These are phyloP conservation scores for Drosophila lutescens DNA, from an alignment of 2,888 invertebrate species.

Conservation along the genomic window DNA sequence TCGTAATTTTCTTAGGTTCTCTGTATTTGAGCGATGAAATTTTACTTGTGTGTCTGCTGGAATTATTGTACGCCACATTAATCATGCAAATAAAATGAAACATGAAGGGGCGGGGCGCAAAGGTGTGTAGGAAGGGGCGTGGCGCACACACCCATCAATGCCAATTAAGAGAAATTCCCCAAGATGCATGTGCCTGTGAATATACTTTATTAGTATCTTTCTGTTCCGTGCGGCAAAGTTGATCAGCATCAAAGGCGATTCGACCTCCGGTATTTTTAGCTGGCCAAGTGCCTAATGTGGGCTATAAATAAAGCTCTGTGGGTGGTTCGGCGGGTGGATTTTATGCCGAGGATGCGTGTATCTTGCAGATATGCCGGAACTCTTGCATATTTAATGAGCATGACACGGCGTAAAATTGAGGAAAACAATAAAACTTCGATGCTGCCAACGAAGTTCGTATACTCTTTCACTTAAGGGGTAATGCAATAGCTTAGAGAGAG, in stretches of 20 bases:
- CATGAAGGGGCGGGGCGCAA: conserved; percentile 5
- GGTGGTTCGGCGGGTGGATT: conserved; percentile 19
- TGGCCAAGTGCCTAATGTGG: conserved; percentile 43
- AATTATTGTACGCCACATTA: conserved; percentile 35
- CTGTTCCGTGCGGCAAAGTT: conserved; percentile 32
- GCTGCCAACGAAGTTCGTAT: background rate
- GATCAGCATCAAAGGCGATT: conserved; percentile 47
- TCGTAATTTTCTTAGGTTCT: conserved; percentile 11
- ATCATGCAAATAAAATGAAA: conserved; percentile 48
- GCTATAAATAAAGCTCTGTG: conserved; percentile 46
- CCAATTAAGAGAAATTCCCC: conserved; percentile 43
- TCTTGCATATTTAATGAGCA: conserved; percentile 49
- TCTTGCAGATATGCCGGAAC: conserved; percentile 45
- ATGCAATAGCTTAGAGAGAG: background rate
- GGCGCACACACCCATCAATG: conserved; percentile 26
- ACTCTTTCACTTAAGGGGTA: background rate
- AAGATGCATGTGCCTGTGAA: conserved; percentile 27
- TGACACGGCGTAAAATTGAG: conserved; percentile 30
- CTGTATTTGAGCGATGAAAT: conserved; percentile 10
- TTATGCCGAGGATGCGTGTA: conserved; percentile 39
- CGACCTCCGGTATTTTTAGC: conserved; percentile 51
- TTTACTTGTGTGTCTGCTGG: background rate
- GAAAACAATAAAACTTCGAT: conserved; percentile 11
- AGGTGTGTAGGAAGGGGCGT: conserved; percentile 7
- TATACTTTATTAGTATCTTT: conserved; percentile 30